Conservation (phyloP, 1,140 invertebrate genomes). For the Diploscapter pachys region DNA sequence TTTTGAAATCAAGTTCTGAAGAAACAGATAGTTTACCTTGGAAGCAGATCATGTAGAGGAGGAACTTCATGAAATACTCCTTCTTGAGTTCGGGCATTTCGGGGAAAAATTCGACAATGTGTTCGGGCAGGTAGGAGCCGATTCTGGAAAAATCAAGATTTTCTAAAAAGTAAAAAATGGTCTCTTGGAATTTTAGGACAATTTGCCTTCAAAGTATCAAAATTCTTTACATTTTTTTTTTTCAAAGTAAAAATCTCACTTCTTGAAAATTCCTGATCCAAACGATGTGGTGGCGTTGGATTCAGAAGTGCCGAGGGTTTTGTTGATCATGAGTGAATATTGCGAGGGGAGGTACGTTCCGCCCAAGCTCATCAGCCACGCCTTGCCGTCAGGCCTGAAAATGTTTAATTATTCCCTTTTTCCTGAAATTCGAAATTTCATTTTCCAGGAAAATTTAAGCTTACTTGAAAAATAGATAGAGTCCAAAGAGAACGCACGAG, state of each 20-base stretch:
- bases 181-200: slow-evolving; percentile 1
- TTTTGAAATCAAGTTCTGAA: too few species aligned
- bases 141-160: slow-evolving; percentile 6
- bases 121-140: not conserved
- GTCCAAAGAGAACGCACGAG: slow-evolving; percentile 38
- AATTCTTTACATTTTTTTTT: too few species aligned
- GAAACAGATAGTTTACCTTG: slow-evolving; percentile 38
- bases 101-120: not conserved
- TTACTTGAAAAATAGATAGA: slow-evolving; percentile 43
- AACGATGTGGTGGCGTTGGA: not conserved
- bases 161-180: slow-evolving; percentile 1
- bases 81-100: slow-evolving; percentile 50
- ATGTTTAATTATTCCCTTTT: not conserved
- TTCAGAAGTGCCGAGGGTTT: slow-evolving; percentile 14
- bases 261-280: too few species aligned
- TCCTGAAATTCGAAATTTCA: too few species aligned
- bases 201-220: not conserved
- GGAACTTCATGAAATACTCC: slow-evolving; percentile 44
- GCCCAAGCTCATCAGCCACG: slow-evolving; percentile 2
- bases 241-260: too few species aligned
- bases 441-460: slow-evolving; percentile 1
- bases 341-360: slow-evolving; percentile 11
- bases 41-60: slow-evolving; percentile 50
- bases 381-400: slow-evolving; percentile 12
- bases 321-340: slow-evolving; percentile 17